phyloP scores from a whole-genome alignment of 2,797 vertebrate species.

The Remorina albescens region DNA sequence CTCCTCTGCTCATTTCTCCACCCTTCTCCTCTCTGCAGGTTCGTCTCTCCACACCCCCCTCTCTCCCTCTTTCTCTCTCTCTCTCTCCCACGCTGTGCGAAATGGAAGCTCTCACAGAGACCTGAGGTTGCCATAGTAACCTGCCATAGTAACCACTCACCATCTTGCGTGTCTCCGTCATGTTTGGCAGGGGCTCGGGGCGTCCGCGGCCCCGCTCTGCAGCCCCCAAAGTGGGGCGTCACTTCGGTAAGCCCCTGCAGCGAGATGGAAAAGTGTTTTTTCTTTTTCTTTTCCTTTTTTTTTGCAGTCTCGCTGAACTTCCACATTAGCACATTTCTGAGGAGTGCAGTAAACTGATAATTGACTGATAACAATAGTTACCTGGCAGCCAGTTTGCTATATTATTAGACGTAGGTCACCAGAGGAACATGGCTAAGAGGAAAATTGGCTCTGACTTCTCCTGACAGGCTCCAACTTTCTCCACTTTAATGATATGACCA shows the following conservation, averaged over 20 bases:
- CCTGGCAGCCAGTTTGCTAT: conserved; percentile 11
- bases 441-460: conserved; percentile 14
- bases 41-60: conserved; percentile 63
- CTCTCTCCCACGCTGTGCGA: conserved; percentile 79
- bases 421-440: conserved; percentile 25
- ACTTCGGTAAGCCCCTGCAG: conserved; percentile 24
- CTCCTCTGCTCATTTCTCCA: conserved; percentile 70
- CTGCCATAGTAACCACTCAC: conserved; percentile 84
- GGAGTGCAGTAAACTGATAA: conserved; percentile 5
- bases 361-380: conserved; percentile 1
- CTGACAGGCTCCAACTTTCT: conserved; percentile 1
- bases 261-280: conserved; percentile 14
- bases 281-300: too few species aligned
- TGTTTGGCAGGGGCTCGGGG: conserved; percentile 68
- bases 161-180: conserved; percentile 79
- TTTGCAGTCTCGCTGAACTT: conserved; percentile 14
- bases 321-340: not conserved
- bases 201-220: conserved; percentile 68
- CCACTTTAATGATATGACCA: conserved; percentile 8
- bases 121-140: conserved; percentile 86
- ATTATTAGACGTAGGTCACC: conserved; percentile 34
- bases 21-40: conserved; percentile 72
- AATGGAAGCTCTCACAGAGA: conserved; percentile 83
- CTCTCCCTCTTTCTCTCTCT: conserved; percentile 49
- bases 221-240: conserved; percentile 61